Evolutionary conservation across 2,113 vertebrate genomes (phyloP), one percentile per base, ranked within the genome.

Genomic region (Oophaga pumilio): DNA sequence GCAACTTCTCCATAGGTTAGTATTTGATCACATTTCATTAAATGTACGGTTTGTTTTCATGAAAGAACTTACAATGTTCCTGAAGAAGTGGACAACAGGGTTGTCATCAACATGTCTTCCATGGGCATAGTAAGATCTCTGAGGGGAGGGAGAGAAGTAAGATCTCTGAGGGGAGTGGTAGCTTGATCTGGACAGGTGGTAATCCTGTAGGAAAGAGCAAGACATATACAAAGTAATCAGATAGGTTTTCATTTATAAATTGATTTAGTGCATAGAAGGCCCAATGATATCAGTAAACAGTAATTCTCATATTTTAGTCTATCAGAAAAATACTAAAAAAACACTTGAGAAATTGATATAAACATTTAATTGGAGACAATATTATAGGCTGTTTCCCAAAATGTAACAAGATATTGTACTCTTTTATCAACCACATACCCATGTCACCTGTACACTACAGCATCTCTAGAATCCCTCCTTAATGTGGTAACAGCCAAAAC

Each of bases 1-100:
- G 6, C 1, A 13, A 17, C 8, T 9, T 28, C 10, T 28, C 24
- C 24, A 28, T 15, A 15, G 24, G 13, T 22, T 69, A 28, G 4
- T 9, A 66, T 66, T 9, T 66, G 11, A 12, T 10, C n/a, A 24
- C 24, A 9, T 66, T 2, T 24, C 10, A 66, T 66, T n/a, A n/a
- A 26, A 56, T 77, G 76, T 77, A 3, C 52, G 8, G 4, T 6
- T 5, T 26, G 12, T 43, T 60, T 59, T 56, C 8, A 56, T 77
- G 28, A 1, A 11, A 59, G 13, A 17, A 94, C 97, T 98, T 93
- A 99, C 98, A 43, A 99, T 98, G 89, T 96, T 97, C 95, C 97
- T 98, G 95, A 99, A 98, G 96, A 99, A 99, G 89, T 97, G 96
- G 88, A 97, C 96, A 91, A 99, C 97, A 0, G 97, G 97, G 91